These are phyloP conservation scores for Globodera ellingtonae DNA, from an alignment of 1,140 invertebrate species.

Conservation along the genomic window DNA sequence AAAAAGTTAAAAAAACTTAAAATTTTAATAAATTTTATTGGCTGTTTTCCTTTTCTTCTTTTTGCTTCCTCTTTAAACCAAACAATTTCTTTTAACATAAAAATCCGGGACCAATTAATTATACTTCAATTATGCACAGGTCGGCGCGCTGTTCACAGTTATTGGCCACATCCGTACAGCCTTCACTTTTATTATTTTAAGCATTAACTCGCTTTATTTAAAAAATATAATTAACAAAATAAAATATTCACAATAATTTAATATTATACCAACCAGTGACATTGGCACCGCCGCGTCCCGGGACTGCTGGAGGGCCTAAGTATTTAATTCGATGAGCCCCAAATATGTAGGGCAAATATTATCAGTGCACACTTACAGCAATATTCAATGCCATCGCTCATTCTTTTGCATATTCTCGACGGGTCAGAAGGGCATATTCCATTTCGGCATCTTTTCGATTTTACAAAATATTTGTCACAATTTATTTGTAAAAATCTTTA, in stretches of 20 bases:
- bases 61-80: no score
- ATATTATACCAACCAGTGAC: neutral
- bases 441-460: neutral
- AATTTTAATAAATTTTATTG: no score
- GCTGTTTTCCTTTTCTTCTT: no score
- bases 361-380: neutral
- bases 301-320: neutral
- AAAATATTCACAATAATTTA: no score
- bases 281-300: neutral
- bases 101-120: neutral
- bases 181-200: neutral
- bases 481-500: no score
- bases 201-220: neutral
- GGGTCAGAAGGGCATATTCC: neutral
- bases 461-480: no score
- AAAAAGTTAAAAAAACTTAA: no score
- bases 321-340: neutral
- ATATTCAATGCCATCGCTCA: conserved; percentile 5
- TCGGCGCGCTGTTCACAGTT: neutral
- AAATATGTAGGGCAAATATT: neutral
- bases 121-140: conserved; percentile 5
- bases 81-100: neutral
- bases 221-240: neutral
- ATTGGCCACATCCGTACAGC: neutral
- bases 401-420: neutral